Evolutionary conservation across 92 coral and sea anemone genomes (phyloP).

Genomic region (Anthopleura xanthogrammica): DNA sequence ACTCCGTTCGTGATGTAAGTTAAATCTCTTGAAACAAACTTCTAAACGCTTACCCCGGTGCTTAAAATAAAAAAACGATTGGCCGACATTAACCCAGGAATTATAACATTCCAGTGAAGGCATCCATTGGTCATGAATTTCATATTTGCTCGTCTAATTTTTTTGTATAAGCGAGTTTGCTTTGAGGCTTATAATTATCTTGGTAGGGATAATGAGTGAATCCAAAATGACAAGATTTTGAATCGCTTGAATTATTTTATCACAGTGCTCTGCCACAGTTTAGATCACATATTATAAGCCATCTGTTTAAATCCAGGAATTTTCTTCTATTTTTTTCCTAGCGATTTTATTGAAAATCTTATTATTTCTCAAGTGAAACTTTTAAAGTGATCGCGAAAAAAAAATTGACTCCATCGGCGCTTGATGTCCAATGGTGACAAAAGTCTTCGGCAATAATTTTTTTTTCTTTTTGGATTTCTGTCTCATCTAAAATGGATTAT

Average conservation of each 20-base stretch:
- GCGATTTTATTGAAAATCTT: no score
- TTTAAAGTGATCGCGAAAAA: background rate
- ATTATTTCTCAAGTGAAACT: no score
- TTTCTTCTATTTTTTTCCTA: background rate
- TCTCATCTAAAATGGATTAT: conserved; percentile 8
- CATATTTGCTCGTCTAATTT: background rate
- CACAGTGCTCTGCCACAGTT: background rate
- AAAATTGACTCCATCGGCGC: background rate
- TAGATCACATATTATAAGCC: no score
- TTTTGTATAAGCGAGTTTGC: conserved; percentile 2
- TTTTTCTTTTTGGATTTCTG: background rate
- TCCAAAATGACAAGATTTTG: background rate
- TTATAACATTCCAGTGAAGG: background rate
- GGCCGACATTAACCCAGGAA: conserved; percentile 1
- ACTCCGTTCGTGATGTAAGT: background rate
- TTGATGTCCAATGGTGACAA: background rate
- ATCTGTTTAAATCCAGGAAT: background rate
- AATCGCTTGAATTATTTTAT: background rate
- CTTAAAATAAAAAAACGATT: background rate
- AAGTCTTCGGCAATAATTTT: background rate
- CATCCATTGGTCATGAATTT: background rate
- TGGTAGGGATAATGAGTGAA: conserved; percentile 1
- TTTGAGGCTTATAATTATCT: conserved; percentile 11
- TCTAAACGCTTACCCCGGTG: background rate
- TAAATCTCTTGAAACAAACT: conserved; percentile 6